These are phyloP conservation scores for Calliphora vicina DNA, from an alignment of 1,140 invertebrate species.

Conservation along the genomic window DNA sequence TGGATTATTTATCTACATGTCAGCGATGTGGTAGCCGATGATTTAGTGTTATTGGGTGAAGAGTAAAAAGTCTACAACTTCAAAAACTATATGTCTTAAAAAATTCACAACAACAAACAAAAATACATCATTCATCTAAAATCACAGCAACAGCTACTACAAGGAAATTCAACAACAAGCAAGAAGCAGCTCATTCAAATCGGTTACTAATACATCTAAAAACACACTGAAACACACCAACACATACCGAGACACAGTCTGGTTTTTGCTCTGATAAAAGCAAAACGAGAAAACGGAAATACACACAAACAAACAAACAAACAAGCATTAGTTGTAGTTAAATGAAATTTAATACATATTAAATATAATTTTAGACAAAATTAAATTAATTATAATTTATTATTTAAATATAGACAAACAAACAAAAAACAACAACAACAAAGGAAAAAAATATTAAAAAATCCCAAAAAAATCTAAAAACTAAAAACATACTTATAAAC, in stretches of 20 bases:
- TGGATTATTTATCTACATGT: constrained; percentile 98
- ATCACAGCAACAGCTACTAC: neutral
- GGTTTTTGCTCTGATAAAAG: neutral
- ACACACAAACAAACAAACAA: neutral
- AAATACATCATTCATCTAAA: neutral
- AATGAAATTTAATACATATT: constrained; percentile 36
- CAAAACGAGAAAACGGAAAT: neutral
- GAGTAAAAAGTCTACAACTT: constrained; percentile 59
- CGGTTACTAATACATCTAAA: neutral
- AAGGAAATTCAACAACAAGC: neutral
- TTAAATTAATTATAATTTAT: constrained; percentile 46
- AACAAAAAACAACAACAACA: neutral
- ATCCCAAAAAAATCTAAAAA: too few relatives aligned
- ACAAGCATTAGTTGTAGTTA: constrained; percentile 32
- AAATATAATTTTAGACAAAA: constrained; percentile 39
- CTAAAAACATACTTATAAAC: too few relatives aligned
- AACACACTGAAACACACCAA: too few relatives aligned
- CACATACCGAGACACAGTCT: neutral
- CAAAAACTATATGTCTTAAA: neutral
- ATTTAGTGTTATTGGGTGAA: constrained; percentile 85
- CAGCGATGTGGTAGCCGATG: constrained; percentile 91
- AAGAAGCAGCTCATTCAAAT: neutral
- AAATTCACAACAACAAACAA: neutral
- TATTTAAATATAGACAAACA: constrained; percentile 44
- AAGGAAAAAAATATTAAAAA: neutral